phyloP scores from a whole-genome alignment of 2,113 vertebrate species.

The Epinephelus cyanopodus region DNA sequence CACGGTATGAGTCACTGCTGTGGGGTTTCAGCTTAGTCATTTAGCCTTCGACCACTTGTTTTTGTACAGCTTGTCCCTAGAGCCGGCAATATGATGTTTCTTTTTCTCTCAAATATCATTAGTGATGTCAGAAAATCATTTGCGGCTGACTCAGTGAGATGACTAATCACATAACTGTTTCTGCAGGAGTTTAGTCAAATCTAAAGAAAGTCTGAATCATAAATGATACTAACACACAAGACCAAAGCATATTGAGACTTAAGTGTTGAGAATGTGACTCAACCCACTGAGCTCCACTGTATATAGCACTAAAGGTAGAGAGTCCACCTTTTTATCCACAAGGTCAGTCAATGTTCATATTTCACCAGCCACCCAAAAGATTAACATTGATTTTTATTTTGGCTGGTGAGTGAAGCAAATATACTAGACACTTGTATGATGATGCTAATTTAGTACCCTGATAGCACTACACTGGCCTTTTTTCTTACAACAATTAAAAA shows the following conservation, averaged over 20 bases:
- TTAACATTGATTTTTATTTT: no score
- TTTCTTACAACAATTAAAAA: not conserved
- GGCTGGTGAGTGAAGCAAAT: no score
- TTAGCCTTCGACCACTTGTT: conserved; percentile 36
- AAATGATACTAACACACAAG: not conserved
- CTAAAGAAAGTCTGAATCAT: not conserved
- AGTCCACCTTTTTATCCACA: no score
- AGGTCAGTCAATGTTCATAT: no score
- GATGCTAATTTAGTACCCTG: no score
- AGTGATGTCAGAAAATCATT: not conserved
- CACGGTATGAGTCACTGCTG: conserved; percentile 35
- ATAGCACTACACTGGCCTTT: not conserved
- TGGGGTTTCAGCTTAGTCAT: conserved; percentile 15
- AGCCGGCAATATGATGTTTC: not conserved
- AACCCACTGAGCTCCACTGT: not conserved
- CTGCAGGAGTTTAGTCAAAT: not conserved
- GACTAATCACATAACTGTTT: not conserved
- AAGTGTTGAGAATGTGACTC: not conserved
- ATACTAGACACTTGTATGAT: no score
- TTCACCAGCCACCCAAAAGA: no score
- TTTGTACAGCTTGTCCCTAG: conserved; percentile 16
- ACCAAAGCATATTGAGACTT: not conserved
- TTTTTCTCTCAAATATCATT: not conserved
- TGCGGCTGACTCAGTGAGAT: conserved; percentile 15
- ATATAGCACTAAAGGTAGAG: not conserved